Evolutionary conservation across 2,888 invertebrate genomes (phyloP).

Genomic region (Drosophila pullipes): DNA sequence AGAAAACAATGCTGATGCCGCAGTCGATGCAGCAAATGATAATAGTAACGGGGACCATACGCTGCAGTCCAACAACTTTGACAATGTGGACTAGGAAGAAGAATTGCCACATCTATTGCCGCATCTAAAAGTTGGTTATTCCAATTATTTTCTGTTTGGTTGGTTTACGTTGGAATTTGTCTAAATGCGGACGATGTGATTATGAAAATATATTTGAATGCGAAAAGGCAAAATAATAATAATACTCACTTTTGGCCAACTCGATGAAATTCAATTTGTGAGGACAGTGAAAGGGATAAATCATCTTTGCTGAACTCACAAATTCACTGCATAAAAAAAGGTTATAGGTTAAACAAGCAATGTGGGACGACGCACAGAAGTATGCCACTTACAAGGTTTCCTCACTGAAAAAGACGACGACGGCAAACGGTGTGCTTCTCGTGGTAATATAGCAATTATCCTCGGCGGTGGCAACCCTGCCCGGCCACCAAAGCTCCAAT

Average conservation of each 20-base stretch:
- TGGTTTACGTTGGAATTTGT: neutral
- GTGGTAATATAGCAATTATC: constrained; percentile 88
- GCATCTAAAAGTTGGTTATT: neutral
- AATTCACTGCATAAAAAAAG: constrained; percentile 89
- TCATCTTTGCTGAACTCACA: constrained; percentile 90
- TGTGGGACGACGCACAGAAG: no score
- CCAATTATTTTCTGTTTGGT: neutral
- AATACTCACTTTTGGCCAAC: constrained; percentile 90
- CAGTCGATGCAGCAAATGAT: neutral
- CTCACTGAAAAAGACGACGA: constrained; percentile 94
- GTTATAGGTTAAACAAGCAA: neutral
- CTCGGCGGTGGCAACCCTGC: constrained; percentile 89
- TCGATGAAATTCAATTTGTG: constrained; percentile 93
- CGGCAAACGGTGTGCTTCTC: constrained; percentile 91
- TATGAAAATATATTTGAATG: neutral
- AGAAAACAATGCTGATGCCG: neutral
- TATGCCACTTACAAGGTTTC: constrained; percentile 85
- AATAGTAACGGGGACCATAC: no score
- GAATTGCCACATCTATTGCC: neutral
- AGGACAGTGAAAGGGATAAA: constrained; percentile 91
- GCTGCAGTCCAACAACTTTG: neutral
- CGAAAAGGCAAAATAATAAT: neutral
- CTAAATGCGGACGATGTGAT: neutral
- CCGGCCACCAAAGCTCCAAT: constrained; percentile 92
- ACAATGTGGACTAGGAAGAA: constrained; percentile 2